Evolutionary conservation across 2,113 vertebrate genomes (phyloP).

Genomic region (Cynocephalus volans): DNA sequence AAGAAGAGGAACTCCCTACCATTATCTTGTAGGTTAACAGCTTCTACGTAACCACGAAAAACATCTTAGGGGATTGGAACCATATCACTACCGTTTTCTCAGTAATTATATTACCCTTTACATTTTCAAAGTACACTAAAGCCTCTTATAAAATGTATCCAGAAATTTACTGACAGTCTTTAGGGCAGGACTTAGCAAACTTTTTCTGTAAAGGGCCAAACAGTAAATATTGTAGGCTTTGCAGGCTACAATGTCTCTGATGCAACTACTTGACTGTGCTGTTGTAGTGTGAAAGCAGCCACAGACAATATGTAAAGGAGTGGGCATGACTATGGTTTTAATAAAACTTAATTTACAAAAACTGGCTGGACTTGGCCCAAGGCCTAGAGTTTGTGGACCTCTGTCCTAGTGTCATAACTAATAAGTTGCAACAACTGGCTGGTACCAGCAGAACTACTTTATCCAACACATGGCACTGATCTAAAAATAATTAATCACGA

Average conservation of each 20-base stretch:
- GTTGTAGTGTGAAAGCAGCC: neutral
- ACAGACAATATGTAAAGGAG: neutral
- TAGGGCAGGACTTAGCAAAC: neutral
- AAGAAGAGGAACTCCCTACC: neutral
- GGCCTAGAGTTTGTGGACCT: neutral
- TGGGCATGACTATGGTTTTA: neutral
- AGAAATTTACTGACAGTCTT: neutral
- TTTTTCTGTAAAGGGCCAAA: neutral
- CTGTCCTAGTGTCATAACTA: neutral
- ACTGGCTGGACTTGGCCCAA: neutral
- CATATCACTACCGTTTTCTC: neutral
- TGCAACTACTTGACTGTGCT: neutral
- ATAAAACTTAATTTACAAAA: constrained; percentile 49
- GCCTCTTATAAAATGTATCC: neutral
- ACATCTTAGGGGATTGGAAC: neutral
- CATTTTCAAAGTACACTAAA: constrained; percentile 30
- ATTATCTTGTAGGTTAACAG: constrained; percentile 45
- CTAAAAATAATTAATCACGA: neutral
- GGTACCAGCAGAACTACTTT: neutral
- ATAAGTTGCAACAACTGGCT: constrained; percentile 1
- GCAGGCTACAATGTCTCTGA: neutral
- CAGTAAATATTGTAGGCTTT: constrained; percentile 1
- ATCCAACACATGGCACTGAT: neutral
- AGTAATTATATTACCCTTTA: constrained; percentile 40
- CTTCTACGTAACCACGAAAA: constrained; percentile 54